These are phyloP conservation scores for Troides aeacus DNA, from an alignment of 2,888 invertebrate genomes.

Conservation along the genomic window DNA sequence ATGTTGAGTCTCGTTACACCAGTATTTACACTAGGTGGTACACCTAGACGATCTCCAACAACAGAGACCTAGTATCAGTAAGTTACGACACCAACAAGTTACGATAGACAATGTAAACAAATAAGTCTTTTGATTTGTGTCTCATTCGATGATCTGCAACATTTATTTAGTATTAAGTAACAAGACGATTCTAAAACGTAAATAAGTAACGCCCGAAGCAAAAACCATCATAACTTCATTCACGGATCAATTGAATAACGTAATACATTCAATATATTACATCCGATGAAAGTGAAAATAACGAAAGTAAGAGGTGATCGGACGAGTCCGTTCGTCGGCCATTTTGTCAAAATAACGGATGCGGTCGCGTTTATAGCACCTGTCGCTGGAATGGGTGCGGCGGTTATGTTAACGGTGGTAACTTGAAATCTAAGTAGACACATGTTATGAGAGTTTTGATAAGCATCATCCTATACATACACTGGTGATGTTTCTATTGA, in stretches of 20 bases:
- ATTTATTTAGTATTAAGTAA: too few relatives aligned
- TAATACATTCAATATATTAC: conserved; percentile 55
- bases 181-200: too few relatives aligned
- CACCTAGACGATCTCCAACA: too few relatives aligned
- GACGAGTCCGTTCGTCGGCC: conserved; percentile 41
- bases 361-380: conserved; percentile 31
- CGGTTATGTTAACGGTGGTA: conserved; percentile 25
- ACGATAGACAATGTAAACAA: too few relatives aligned
- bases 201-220: conserved; percentile 43
- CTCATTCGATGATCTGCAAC: too few relatives aligned
- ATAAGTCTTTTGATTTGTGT: too few relatives aligned
- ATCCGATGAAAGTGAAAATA: conserved; percentile 66
- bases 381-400: conserved; percentile 42
- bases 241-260: conserved; percentile 55
- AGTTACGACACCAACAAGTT: too few relatives aligned
- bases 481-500: too few relatives aligned
- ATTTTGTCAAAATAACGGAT: conserved; percentile 42
- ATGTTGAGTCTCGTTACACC: too few relatives aligned
- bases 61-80: too few relatives aligned
- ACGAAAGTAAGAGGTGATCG: conserved; percentile 52
- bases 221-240: conserved; percentile 39
- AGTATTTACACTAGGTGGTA: too few relatives aligned
- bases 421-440: conserved; percentile 11
- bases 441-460: conserved; percentile 6
- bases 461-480: neutral